Evolutionary conservation across 2,797 vertebrate genomes (phyloP).

Genomic region (Sebastes trivittatus): DNA sequence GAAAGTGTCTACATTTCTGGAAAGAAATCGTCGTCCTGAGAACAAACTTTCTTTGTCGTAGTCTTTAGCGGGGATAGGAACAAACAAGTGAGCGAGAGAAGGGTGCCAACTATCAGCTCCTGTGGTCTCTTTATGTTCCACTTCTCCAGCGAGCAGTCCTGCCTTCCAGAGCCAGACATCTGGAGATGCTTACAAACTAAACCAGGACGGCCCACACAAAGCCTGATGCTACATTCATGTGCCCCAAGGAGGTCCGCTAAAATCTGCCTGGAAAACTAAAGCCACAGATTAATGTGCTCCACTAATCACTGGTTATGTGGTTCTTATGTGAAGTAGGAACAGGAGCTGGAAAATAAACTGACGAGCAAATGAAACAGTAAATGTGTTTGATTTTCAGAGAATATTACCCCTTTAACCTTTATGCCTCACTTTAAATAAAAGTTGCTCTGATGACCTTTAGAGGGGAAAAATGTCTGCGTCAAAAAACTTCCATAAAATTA

Average conservation of each 20-base stretch:
- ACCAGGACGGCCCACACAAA: constrained; percentile 34
- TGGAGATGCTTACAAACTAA: constrained; percentile 69
- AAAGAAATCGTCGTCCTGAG: not conserved
- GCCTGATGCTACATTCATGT: constrained; percentile 37
- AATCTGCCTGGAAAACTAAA: constrained; percentile 40
- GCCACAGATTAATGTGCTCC: constrained; percentile 12
- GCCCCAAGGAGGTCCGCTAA: constrained; percentile 33
- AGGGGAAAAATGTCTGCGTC: too few relatives aligned
- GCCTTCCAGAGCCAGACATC: constrained; percentile 68
- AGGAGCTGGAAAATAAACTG: constrained; percentile 16
- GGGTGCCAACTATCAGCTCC: constrained; percentile 36
- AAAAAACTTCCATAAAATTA: too few relatives aligned
- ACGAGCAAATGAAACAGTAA: not conserved
- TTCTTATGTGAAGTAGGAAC: constrained; percentile 3
- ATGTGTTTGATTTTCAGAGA: not conserved
- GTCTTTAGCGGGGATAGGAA: constrained; percentile 6
- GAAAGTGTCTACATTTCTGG: not conserved
- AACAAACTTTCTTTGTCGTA: constrained; percentile 18
- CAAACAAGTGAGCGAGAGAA: constrained; percentile 1
- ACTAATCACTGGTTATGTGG: constrained; percentile 12
- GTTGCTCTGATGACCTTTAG: too few relatives aligned
- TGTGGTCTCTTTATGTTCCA: constrained; percentile 52
- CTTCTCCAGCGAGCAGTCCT: constrained; percentile 42
- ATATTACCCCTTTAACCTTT: not conserved
- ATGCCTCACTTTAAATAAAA: too few relatives aligned